phyloP scores from a whole-genome alignment of 2,888 invertebrate species.

The Tetranychus truncatus region DNA sequence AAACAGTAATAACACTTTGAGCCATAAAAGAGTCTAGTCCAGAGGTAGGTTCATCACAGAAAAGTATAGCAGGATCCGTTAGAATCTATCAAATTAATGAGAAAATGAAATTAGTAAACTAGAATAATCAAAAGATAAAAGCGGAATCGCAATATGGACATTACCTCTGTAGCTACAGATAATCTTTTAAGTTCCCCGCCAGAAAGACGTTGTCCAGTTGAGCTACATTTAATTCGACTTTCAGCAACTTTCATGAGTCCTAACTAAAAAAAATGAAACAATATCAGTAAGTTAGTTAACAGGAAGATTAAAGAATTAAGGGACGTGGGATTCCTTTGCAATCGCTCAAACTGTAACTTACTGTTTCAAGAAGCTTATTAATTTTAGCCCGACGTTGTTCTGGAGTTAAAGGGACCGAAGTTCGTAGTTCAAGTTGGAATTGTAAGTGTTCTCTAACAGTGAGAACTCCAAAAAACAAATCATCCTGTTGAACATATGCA shows the following conservation, averaged over 20 bases:
- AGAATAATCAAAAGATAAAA: no score
- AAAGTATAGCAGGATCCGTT: slow-evolving; percentile 73
- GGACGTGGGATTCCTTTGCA: no score
- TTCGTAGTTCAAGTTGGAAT: no score
- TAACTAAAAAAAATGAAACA: no score
- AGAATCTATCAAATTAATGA: slow-evolving; percentile 43
- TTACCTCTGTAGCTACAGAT: slow-evolving; percentile 53
- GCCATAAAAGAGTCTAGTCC: slow-evolving; percentile 95
- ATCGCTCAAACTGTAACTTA: no score
- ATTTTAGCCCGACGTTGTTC: no score
- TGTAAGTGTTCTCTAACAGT: slow-evolving; percentile 32
- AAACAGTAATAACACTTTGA: slow-evolving; percentile 64
- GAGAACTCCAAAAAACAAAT: slow-evolving; percentile 32
- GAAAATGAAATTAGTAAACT: not conserved
- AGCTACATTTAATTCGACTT: no score
- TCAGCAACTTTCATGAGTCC: no score
- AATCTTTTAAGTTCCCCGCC: slow-evolving; percentile 89
- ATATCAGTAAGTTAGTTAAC: no score
- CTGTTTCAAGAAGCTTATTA: no score
- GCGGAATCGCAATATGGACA: not conserved
- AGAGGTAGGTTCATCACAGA: slow-evolving; percentile 43
- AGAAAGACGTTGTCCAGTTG: slow-evolving; percentile 55
- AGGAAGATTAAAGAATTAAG: no score
- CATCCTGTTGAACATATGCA: slow-evolving; percentile 27
- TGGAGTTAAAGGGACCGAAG: no score